These are phyloP conservation scores for Andrena chrysosceles DNA, from an alignment of 2,888 invertebrate genomes.

Conservation along the genomic window DNA sequence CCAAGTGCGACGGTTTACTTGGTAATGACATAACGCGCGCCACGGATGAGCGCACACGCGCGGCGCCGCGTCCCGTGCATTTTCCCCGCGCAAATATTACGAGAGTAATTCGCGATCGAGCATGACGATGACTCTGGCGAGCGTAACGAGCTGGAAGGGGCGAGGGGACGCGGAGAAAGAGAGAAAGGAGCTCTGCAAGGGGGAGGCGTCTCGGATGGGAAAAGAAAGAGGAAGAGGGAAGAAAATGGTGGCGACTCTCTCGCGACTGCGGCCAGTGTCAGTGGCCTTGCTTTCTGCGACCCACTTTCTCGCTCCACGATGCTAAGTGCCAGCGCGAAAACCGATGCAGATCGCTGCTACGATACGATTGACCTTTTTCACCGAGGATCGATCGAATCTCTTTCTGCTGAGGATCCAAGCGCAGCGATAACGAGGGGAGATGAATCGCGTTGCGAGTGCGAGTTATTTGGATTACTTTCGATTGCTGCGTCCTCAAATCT, in stretches of 20 bases:
- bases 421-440: too few relatives aligned
- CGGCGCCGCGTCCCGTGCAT: constrained; percentile 45
- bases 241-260: constrained; percentile 64
- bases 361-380: constrained; percentile 3
- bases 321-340: constrained; percentile 43
- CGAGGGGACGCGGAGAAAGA: constrained; percentile 31
- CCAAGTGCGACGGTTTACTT: constrained; percentile 41
- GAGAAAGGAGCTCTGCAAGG: constrained; percentile 27
- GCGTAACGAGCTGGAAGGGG: constrained; percentile 56
- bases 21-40: constrained; percentile 71
- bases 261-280: constrained; percentile 80
- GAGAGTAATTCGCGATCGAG: constrained; percentile 67
- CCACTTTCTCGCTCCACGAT: constrained; percentile 80
- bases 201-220: constrained; percentile 34
- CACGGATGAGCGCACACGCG: constrained; percentile 50
- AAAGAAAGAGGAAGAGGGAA: constrained; percentile 38
- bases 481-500: too few relatives aligned
- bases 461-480: too few relatives aligned
- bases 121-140: constrained; percentile 61
- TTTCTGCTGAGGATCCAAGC: too few relatives aligned
- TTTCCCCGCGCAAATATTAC: constrained; percentile 72
- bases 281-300: constrained; percentile 85
- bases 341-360: constrained; percentile 4
- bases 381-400: neutral
- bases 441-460: too few relatives aligned